phyloP scores from a whole-genome alignment of 2,113 vertebrate genomes.

The Prochilodus magdalenae region DNA sequence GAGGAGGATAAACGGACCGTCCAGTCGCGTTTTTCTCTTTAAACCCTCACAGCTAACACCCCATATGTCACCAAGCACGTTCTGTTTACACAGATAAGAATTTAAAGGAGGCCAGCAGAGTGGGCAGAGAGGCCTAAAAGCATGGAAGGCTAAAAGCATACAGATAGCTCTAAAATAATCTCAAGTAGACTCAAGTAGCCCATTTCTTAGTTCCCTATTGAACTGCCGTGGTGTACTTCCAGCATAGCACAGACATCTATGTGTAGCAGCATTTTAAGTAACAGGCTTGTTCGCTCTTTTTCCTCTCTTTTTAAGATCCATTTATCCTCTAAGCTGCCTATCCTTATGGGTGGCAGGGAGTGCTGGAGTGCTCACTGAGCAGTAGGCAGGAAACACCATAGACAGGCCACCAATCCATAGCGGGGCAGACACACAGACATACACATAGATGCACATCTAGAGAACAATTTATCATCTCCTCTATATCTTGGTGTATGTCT shows the following conservation, averaged over 20 bases:
- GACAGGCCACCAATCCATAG: too few species aligned
- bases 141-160: neutral
- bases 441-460: too few species aligned
- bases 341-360: too few species aligned
- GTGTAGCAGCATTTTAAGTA: neutral
- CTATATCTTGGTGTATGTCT: too few species aligned
- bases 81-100: slow-evolving; percentile 22
- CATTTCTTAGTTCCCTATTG: too few species aligned
- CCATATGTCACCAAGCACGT: slow-evolving; percentile 32
- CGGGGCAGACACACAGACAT: too few species aligned
- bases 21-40: slow-evolving; percentile 51
- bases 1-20: slow-evolving; percentile 7
- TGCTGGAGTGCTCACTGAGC: too few species aligned
- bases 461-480: too few species aligned
- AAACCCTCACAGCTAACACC: slow-evolving; percentile 62
- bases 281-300: neutral
- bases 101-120: neutral
- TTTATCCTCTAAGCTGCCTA: too few species aligned
- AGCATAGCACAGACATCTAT: too few species aligned
- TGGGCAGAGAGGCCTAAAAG: neutral
- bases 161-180: neutral
- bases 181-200: neutral
- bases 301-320: neutral
- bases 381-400: too few species aligned
- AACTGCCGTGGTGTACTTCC: too few species aligned